Evolutionary conservation across 2,797 vertebrate genomes (phyloP).

Genomic region (Hyperoplus lanceolatus): DNA sequence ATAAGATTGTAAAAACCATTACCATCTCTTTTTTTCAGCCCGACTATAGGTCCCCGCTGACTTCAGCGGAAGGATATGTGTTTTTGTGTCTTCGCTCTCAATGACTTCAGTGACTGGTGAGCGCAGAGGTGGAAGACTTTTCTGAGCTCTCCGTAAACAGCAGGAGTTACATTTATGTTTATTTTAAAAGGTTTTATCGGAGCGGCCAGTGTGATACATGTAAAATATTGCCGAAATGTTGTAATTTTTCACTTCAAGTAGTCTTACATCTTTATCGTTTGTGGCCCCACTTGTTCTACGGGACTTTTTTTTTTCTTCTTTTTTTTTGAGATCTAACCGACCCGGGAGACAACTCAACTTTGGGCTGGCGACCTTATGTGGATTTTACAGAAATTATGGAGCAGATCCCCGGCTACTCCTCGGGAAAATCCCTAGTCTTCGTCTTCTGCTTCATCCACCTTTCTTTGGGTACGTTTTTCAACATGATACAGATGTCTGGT

Average conservation of each 20-base stretch:
- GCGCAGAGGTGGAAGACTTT: constrained; percentile 65
- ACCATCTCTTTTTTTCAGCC: constrained; percentile 12
- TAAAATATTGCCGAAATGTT: constrained; percentile 13
- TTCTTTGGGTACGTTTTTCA: constrained; percentile 80
- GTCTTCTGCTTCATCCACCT: constrained; percentile 75
- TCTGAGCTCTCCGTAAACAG: constrained; percentile 14
- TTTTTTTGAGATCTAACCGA: constrained; percentile 63
- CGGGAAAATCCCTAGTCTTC: constrained; percentile 79
- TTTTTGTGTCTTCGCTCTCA: constrained; percentile 21
- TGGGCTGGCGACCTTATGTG: constrained; percentile 87
- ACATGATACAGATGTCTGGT: background rate
- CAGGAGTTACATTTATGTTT: background rate
- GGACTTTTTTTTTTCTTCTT: constrained; percentile 30
- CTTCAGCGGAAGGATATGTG: constrained; percentile 83
- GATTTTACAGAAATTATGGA: constrained; percentile 88
- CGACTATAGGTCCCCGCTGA: constrained; percentile 70
- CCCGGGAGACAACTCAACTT: constrained; percentile 78
- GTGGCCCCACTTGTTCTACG: constrained; percentile 15
- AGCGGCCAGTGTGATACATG: background rate
- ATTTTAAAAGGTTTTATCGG: constrained; percentile 9
- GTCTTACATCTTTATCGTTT: background rate
- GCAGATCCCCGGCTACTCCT: constrained; percentile 81
- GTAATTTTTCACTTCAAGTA: constrained; percentile 1
- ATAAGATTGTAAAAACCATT: background rate
- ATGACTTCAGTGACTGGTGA: constrained; percentile 62